phyloP scores from a whole-genome alignment of 1,140 invertebrate species.

The Drosophila nigromelanica region DNA sequence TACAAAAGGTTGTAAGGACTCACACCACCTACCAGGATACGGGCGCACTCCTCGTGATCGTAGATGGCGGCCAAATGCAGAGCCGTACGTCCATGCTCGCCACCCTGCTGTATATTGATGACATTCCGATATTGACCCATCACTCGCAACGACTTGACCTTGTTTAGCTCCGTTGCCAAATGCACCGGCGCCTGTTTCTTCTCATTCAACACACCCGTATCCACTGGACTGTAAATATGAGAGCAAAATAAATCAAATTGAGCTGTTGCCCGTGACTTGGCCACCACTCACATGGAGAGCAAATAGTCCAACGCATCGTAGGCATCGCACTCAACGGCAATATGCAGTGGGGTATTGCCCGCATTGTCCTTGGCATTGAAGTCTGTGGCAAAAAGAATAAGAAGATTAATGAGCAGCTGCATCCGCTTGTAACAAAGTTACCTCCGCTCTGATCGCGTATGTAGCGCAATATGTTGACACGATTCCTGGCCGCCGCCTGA shows the following conservation, averaged over 20 bases:
- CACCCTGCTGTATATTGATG: constrained; percentile 89
- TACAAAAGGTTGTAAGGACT: constrained; percentile 49
- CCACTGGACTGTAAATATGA: constrained; percentile 86
- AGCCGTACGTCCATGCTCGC: constrained; percentile 91
- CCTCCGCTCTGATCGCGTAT: constrained; percentile 89
- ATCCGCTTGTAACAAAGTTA: constrained; percentile 79
- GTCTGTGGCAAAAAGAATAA: constrained; percentile 85
- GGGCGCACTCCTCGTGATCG: constrained; percentile 91
- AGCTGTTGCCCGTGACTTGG: neutral
- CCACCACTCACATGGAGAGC: constrained; percentile 87
- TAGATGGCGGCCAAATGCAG: constrained; percentile 92
- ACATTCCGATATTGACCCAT: constrained; percentile 88
- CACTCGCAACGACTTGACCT: constrained; percentile 87
- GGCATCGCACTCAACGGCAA: constrained; percentile 90
- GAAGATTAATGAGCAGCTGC: constrained; percentile 15
- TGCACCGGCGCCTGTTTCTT: constrained; percentile 91
- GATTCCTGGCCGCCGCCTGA: constrained; percentile 91
- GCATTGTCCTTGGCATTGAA: constrained; percentile 89
- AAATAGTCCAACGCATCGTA: constrained; percentile 89
- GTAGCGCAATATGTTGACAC: constrained; percentile 90
- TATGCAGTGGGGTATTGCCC: constrained; percentile 93
- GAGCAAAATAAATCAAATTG: neutral
- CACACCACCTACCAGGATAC: constrained; percentile 88
- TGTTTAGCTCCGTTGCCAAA: constrained; percentile 90
- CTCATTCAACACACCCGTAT: constrained; percentile 89